Evolutionary conservation across 2,888 invertebrate species (phyloP).

Genomic region (Anaspis maculata): DNA sequence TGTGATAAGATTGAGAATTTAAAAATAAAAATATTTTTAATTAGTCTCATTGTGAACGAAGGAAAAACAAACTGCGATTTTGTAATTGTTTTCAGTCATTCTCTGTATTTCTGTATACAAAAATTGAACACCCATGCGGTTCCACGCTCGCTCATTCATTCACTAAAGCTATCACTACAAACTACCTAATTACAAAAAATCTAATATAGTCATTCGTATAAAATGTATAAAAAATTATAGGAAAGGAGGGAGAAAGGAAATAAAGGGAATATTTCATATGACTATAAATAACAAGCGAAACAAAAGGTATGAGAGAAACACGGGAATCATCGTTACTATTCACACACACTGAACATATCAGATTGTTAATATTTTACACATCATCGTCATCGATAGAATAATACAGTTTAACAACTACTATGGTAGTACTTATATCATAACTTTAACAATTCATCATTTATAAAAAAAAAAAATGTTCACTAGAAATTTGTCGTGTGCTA

Average conservation of each 20-base stretch:
- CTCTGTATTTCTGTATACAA: slow-evolving; percentile 11
- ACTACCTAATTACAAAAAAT: slow-evolving; percentile 14
- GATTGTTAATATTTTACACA: slow-evolving; percentile 18
- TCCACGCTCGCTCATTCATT: slow-evolving; percentile 8
- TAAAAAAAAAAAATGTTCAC: slow-evolving; percentile 24
- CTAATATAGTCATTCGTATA: slow-evolving; percentile 6
- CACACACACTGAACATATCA: slow-evolving; percentile 10
- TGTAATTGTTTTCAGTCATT: too few species aligned
- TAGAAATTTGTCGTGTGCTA: slow-evolving; percentile 24
- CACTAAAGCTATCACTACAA: too few species aligned
- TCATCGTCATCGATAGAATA: slow-evolving; percentile 10
- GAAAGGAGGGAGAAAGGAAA: slow-evolving; percentile 5
- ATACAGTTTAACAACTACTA: slow-evolving; percentile 17
- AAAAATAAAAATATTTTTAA: too few species aligned
- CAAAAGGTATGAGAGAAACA: slow-evolving; percentile 10
- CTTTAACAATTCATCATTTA: slow-evolving; percentile 18
- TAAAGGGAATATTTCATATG: too few species aligned
- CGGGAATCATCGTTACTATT: slow-evolving; percentile 7
- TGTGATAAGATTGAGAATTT: too few species aligned
- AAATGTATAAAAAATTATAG: slow-evolving; percentile 12
- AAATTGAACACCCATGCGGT: slow-evolving; percentile 15
- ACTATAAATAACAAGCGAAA: slow-evolving; percentile 12
- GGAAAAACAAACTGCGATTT: too few species aligned
- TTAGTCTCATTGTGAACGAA: too few species aligned
- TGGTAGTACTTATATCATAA: slow-evolving; percentile 15